Evolutionary conservation across 2,888 invertebrate genomes (phyloP).

Genomic region (Dendrolimus pini): DNA sequence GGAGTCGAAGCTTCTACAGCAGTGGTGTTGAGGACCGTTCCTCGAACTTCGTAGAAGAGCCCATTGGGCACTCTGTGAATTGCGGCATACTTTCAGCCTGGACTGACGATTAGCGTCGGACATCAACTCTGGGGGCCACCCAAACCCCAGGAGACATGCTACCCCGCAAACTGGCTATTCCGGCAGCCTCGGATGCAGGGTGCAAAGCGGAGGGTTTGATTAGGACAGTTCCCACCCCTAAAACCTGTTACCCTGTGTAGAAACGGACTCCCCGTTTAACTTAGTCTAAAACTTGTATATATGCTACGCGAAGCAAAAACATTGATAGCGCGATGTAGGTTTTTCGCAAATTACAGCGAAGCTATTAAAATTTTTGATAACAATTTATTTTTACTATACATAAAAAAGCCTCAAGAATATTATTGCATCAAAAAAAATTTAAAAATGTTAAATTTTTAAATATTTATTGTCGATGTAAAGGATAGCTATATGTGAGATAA

Average conservation of each 20-base stretch:
- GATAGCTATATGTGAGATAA: conserved; percentile 11
- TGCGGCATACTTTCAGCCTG: background rate
- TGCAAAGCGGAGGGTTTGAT: background rate
- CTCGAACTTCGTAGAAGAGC: conserved; percentile 14
- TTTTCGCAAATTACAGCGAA: background rate
- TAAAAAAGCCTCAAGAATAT: background rate
- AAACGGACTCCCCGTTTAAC: conserved; percentile 18
- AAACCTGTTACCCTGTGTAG: conserved; percentile 23
- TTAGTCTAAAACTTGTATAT: background rate
- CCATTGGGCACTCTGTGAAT: conserved; percentile 5
- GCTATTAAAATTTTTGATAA: background rate
- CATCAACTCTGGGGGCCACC: conserved; percentile 14
- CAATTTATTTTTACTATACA: background rate
- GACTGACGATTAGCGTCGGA: conserved; percentile 9
- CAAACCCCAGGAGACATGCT: background rate
- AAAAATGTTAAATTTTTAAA: conserved; percentile 1
- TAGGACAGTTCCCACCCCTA: conserved; percentile 3
- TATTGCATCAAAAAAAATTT: conserved; percentile 2
- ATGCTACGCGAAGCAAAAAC: conserved; percentile 10
- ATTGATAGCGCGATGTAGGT: conserved; percentile 16
- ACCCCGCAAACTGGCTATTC: too few relatives aligned
- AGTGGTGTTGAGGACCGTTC: conserved; percentile 23
- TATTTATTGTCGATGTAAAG: conserved; percentile 10
- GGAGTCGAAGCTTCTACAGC: conserved; percentile 25
- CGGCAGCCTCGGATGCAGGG: background rate